Conservation (phyloP, 2,888 invertebrate species). For the Sycophila texana region DNA sequence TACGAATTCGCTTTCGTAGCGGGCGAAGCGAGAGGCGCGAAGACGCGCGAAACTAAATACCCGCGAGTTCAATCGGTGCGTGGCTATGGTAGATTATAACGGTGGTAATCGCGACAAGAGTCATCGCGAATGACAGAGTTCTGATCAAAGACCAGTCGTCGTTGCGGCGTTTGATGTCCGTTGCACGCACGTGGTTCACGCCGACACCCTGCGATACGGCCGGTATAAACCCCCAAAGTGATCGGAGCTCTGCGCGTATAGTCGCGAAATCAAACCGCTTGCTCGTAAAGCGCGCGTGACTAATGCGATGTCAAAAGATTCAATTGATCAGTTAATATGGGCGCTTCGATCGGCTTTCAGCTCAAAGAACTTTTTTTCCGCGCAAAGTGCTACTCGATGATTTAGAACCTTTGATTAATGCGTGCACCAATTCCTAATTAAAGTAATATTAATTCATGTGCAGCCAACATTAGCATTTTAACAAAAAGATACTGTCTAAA, state of each 20-base stretch:
- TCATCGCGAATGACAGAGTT: constrained; percentile 64
- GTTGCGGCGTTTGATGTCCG: constrained; percentile 73
- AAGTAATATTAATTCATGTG: no score
- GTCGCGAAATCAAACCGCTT: constrained; percentile 3
- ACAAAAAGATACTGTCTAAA: no score
- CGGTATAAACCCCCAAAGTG: neutral
- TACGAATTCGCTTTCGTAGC: no score
- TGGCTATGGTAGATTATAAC: constrained; percentile 48
- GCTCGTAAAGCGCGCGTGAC: constrained; percentile 18
- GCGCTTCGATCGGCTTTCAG: neutral
- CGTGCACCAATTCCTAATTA: no score
- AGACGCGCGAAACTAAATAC: constrained; percentile 25
- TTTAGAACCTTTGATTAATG: neutral
- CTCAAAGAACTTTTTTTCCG: neutral
- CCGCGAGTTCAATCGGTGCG: neutral
- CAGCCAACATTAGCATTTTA: no score
- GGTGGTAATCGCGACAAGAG: constrained; percentile 69
- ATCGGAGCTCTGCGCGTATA: neutral
- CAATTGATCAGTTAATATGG: constrained; percentile 4
- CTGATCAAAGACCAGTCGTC: constrained; percentile 72
- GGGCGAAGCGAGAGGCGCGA: no score
- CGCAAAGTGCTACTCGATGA: neutral
- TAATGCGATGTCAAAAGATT: constrained; percentile 30
- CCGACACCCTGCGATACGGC: neutral
- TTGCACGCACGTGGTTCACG: constrained; percentile 64